Base-by-base conservation (phyloP, 2,888 invertebrate genomes). In the Drosophila emarginata region DNA sequence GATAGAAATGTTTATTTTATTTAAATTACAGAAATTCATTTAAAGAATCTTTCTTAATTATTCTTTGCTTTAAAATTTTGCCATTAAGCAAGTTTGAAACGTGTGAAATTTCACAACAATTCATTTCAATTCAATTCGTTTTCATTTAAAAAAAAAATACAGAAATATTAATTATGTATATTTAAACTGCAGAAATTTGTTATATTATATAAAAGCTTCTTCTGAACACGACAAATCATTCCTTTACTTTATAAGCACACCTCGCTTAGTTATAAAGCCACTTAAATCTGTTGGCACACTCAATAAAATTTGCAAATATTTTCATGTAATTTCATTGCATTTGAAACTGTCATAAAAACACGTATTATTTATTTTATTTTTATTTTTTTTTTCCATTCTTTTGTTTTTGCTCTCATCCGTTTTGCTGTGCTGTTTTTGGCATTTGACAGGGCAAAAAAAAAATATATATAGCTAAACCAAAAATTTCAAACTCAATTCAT, bases 241-340 rank as follows among this genome's bases (percentile, higher is more conserved):
- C 5, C 26, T 5, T 45, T 45, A 21, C 18, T 45, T 18, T 11
- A 9, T 6, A 45, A 45, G 4, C 18, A 45, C 18, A 18, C 18
- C 18, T 18, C 32, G 18, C 14, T 53, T 28, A 4, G 15, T 9
- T 40, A 15, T 40, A 15, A 15, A 7, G 32, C 32, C 11, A 32
- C 32, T 15, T 7, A 40, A 14, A 40, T 15, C 40, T 40, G 40
- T 40, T 45, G 15, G 18, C 11, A 45, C 45, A 69, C 65, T 79
- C 61, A 72, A 75, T 67, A 75, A 64, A 65, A 59, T 61, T 45
- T n/a, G 62, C 67, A 74, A 76, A 83, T 67, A 61, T 72, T 66
- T 61, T 23, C 68, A 67, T 75, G 67, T 54, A 45, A 72, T 71
- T 72, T 67, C 21, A 39, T 37, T 45, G 45, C 45, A 45, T 57